phyloP scores from a whole-genome alignment of 2,888 invertebrate species.

The Phania funesta region DNA sequence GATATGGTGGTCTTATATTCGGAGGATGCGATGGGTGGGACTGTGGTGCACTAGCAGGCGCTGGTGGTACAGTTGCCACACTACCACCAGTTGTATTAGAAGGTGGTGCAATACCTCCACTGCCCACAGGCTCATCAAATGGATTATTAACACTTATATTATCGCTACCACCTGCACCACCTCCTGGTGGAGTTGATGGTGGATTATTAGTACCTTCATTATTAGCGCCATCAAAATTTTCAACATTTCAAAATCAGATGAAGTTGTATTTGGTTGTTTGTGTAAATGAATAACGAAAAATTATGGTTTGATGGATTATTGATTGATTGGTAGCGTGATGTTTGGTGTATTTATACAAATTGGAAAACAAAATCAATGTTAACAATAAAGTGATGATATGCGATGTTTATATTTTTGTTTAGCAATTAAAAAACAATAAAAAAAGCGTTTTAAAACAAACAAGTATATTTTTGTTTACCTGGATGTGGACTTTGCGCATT shows the following conservation, averaged over 20 bases:
- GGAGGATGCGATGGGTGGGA: slow-evolving; percentile 76
- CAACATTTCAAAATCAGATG: slow-evolving; percentile 16
- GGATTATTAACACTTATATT: slow-evolving; percentile 93
- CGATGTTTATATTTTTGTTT: slow-evolving; percentile 20
- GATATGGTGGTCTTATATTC: slow-evolving; percentile 70
- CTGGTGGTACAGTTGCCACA: slow-evolving; percentile 66
- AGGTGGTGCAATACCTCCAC: slow-evolving; percentile 68
- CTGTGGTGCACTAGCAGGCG: slow-evolving; percentile 71
- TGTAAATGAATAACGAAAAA: slow-evolving; percentile 17
- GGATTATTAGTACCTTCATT: slow-evolving; percentile 75
- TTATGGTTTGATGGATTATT: slow-evolving; percentile 33
- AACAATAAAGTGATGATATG: slow-evolving; percentile 36
- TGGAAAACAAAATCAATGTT: slow-evolving; percentile 25
- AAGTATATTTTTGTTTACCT: slow-evolving; percentile 80
- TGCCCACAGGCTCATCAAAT: slow-evolving; percentile 86
- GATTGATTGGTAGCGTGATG: slow-evolving; percentile 53
- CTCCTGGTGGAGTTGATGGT: slow-evolving; percentile 68
- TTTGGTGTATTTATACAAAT: slow-evolving; percentile 47
- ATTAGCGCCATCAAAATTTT: slow-evolving; percentile 22
- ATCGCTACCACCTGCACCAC: slow-evolving; percentile 81
- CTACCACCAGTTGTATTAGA: slow-evolving; percentile 66
- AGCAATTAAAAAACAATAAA: slow-evolving; percentile 49
- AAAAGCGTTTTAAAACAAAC: slow-evolving; percentile 43
- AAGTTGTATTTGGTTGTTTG: slow-evolving; percentile 10
- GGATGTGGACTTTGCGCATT: slow-evolving; percentile 85